Evolutionary conservation across 2,113 vertebrate species (phyloP), one percentile per base, ranked within the genome.

Genomic region (Labrus mixtus): DNA sequence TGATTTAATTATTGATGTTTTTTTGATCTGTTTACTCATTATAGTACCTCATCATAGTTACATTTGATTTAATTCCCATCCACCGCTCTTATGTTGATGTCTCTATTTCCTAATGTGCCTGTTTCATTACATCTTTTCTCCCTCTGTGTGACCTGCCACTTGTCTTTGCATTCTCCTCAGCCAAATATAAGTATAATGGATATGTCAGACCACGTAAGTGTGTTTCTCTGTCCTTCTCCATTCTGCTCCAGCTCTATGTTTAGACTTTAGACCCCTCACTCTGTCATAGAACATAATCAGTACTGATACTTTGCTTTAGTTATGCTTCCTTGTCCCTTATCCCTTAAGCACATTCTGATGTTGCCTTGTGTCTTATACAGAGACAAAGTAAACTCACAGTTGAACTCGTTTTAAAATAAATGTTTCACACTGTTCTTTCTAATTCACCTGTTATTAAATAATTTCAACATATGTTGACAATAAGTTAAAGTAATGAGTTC

Each of bases 131-230:
- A 87, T 87, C 84, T 71, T 91, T 78, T 91, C 46, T 93, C 84
- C 85, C 89, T 86, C 88, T 85, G 88, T 90, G 92, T 94, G 94
- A 94, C 92, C 88, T 93, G 88, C 93, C 91, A 94, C 92, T 90
- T 94, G 93, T 94, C 93, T 95, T 94, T 95, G 90, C 91, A 93
- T 93, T 94, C 88, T 93, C 87, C 93, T 94, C 92, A 95, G 95
- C 95, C 90, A 95, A 95, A 94, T 94, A 94, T 95, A 95, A 94
- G 91, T 95, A 93, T 95, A 95, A 95, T 87, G 94, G 95, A 95
- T 94, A 88, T 95, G 93, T 95, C 93, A 94, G 92, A 94, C 90
- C 95, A 95, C 93, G 95, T 95, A 95, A 95, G 95, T 95, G 89
- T 92, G 90, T 92, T 90, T 92, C 90, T 92, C 91, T 85, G 90